Conservation (phyloP, 2,888 invertebrate genomes). For the Pheosia tremula region DNA sequence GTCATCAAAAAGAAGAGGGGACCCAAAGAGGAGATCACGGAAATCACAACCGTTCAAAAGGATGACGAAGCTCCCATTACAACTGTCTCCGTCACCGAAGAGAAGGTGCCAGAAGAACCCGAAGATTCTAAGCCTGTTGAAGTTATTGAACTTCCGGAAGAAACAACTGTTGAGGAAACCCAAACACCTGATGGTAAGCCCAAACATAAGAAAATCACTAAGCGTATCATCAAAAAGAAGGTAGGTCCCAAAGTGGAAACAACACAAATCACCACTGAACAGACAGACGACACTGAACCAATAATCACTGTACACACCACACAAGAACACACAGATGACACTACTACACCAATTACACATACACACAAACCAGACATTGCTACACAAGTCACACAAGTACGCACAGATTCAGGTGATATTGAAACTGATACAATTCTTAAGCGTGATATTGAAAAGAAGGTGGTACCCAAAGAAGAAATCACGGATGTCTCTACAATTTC, state of each 20-base stretch:
- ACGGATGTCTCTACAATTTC: too few relatives aligned
- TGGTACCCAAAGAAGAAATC: not conserved
- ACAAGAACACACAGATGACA: too few relatives aligned
- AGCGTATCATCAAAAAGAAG: constrained; percentile 37
- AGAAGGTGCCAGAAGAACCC: not conserved
- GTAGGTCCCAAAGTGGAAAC: not conserved
- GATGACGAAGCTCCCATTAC: constrained; percentile 41
- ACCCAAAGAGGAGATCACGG: constrained; percentile 37
- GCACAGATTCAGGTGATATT: not conserved
- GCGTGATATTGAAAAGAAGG: constrained; percentile 11
- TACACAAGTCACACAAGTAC: not conserved
- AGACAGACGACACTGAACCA: too few relatives aligned
- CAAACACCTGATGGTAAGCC: constrained; percentile 39
- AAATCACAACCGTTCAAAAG: constrained; percentile 31
- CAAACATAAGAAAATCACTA: constrained; percentile 50
- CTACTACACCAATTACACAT: not conserved
- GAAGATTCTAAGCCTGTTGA: not conserved
- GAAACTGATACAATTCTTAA: not conserved
- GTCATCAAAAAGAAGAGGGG: constrained; percentile 43
- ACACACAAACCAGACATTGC: not conserved
- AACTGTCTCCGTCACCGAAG: constrained; percentile 20
- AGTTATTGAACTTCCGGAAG: not conserved
- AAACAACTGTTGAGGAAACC: not conserved
- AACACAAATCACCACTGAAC: too few relatives aligned
- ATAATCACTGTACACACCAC: too few relatives aligned